These are phyloP conservation scores for Ondatra zibethicus DNA, from an alignment of 2,113 vertebrate genomes.

Conservation along the genomic window DNA sequence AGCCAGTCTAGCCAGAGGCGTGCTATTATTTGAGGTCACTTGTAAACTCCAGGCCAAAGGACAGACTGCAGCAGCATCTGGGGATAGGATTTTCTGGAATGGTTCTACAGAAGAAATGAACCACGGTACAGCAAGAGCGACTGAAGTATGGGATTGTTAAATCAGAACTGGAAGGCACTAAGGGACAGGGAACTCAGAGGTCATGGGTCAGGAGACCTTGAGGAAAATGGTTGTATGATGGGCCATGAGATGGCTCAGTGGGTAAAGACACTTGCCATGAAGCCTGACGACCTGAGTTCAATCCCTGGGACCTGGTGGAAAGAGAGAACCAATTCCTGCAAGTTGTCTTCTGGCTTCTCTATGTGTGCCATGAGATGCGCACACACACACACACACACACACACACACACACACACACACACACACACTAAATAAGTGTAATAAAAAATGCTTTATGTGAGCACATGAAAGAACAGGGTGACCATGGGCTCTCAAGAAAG, in stretches of 20 bases:
- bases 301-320: neutral
- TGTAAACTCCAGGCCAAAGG: neutral
- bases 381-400: neutral
- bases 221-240: neutral
- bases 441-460: neutral
- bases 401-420: neutral
- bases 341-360: neutral
- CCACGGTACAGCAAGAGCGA: neutral
- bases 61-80: too few relatives aligned
- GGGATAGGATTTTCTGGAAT: too few relatives aligned
- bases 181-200: neutral
- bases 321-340: neutral
- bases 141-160: fast-evolving
- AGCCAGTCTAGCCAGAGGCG: neutral
- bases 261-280: neutral
- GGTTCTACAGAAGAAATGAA: neutral
- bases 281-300: neutral
- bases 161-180: neutral
- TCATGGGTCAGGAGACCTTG: neutral
- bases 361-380: neutral
- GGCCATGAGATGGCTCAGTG: neutral
- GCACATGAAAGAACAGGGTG: neutral
- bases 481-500: neutral
- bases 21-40: neutral
- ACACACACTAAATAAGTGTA: neutral